Evolutionary conservation across 2,797 vertebrate species (phyloP).

Genomic region (Macrochelys suwanniensis): DNA sequence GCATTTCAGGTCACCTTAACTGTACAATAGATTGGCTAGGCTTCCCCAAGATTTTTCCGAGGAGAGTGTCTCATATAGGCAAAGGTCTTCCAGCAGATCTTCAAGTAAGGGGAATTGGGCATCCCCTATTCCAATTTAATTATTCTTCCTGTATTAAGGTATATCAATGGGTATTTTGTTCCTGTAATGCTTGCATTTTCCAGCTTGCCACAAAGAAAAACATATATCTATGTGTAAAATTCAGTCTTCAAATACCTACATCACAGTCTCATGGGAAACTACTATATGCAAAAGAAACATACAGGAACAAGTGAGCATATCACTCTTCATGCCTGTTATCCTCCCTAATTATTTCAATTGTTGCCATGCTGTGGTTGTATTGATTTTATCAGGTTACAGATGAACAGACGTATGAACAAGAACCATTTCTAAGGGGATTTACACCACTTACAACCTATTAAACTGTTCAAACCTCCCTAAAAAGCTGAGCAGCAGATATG

Average conservation of each 20-base stretch:
- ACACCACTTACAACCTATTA: not conserved
- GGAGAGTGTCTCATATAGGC: not conserved
- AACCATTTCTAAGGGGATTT: not conserved
- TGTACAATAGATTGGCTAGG: not conserved
- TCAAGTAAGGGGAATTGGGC: not conserved
- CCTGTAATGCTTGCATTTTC: not conserved
- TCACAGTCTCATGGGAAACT: not conserved
- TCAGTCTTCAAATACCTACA: not conserved
- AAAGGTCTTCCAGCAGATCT: not conserved
- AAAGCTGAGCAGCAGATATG: not conserved
- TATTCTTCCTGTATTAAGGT: not conserved
- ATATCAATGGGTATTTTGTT: not conserved
- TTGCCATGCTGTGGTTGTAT: not conserved
- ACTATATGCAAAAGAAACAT: accelerated
- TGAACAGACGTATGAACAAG: not conserved
- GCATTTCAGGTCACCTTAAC: not conserved
- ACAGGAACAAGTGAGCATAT: not conserved
- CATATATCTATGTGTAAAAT: not conserved
- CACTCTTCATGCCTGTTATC: not conserved
- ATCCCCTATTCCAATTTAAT: not conserved
- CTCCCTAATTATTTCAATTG: not conserved
- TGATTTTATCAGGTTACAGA: not conserved
- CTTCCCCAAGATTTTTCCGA: not conserved
- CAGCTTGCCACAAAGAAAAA: not conserved
- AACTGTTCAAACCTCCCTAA: not conserved